Base-by-base conservation (phyloP, 2,888 invertebrate species). In the Parnassius apollo region DNA sequence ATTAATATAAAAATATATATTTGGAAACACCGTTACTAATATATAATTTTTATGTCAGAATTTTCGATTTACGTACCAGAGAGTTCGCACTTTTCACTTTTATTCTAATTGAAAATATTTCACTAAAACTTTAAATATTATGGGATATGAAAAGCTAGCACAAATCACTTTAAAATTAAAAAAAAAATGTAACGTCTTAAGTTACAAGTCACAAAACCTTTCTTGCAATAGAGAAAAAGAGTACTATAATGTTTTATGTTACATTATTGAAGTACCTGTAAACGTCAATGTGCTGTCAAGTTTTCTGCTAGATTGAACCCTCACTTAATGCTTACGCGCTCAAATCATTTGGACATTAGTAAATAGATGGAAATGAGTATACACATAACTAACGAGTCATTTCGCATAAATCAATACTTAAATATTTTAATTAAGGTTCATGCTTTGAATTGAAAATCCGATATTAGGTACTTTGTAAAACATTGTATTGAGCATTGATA, bases 261-360 rank as follows among this genome's bases (percentile, higher is more conserved):
- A 45, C 48, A 54, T 48, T 4, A 48, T 44, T 54, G 2, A 55
- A 62, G 51, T 62, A 62, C 62, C 62, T 62, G 62, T 55, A 50
- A 44, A 35, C 62, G 62, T 59, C 49, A 58, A 49, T 4, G 54
- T 54, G 45, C 54, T 59, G 53, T 44, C 58, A 45, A 50, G 62
- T 58, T 62, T 58, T 59, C 62, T 54, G 58, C 45, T 49, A 50
- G 50, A 59, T 62, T 62, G 62, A 55, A 52, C 62, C 54, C 44
- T 44, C 42, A 44, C 18, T 44, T 25, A 46, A 52, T 44, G 44
- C 35, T 57, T 57, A 58, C 57, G 44, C 60, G 42, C 52, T 35
- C 51, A 57, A 35, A 22, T 22, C 52, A 46, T 46, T 42, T 42
- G 13, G 54, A 12, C 13, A 45, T 55, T 45, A 13, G 49, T 25